Conservation (phyloP, 2,888 invertebrate species). For the Iselma pallidipennis region DNA sequence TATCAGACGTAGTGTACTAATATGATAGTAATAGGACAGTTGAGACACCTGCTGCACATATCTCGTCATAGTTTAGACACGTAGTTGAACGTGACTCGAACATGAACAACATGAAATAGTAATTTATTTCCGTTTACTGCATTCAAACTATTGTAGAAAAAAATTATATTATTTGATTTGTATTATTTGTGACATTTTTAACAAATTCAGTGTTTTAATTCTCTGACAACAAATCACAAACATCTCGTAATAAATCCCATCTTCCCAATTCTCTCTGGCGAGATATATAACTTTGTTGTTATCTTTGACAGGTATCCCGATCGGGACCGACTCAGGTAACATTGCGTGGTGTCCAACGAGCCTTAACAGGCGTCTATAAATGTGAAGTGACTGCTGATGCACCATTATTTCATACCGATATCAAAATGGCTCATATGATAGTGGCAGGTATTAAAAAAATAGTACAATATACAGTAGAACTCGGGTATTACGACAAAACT, state of each 20-base stretch:
- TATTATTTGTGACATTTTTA: too few relatives aligned
- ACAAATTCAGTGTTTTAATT: neutral
- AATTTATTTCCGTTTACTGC: too few relatives aligned
- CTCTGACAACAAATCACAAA: slow-evolving; percentile 8
- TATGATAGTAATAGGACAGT: slow-evolving; percentile 27
- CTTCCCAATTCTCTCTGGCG: neutral
- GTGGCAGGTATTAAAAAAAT: slow-evolving; percentile 53
- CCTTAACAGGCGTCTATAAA: slow-evolving; percentile 54
- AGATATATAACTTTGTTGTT: slow-evolving; percentile 13
- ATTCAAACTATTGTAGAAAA: too few relatives aligned
- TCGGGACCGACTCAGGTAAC: slow-evolving; percentile 55
- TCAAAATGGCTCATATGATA: slow-evolving; percentile 52
- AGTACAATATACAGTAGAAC: too few relatives aligned
- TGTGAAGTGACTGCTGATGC: slow-evolving; percentile 58
- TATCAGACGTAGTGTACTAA: slow-evolving; percentile 23
- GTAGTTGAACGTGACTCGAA: slow-evolving; percentile 20
- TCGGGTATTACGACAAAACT: too few relatives aligned
- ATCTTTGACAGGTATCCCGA: slow-evolving; percentile 51
- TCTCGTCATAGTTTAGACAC: slow-evolving; percentile 10
- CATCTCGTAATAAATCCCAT: slow-evolving; percentile 17
- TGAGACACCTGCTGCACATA: slow-evolving; percentile 24
- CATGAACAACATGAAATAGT: too few relatives aligned
- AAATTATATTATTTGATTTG: too few relatives aligned
- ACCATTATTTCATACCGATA: slow-evolving; percentile 55
- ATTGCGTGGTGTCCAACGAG: slow-evolving; percentile 49